Evolutionary conservation across 2,888 invertebrate genomes (phyloP).

Genomic region (Anaspis maculata): DNA sequence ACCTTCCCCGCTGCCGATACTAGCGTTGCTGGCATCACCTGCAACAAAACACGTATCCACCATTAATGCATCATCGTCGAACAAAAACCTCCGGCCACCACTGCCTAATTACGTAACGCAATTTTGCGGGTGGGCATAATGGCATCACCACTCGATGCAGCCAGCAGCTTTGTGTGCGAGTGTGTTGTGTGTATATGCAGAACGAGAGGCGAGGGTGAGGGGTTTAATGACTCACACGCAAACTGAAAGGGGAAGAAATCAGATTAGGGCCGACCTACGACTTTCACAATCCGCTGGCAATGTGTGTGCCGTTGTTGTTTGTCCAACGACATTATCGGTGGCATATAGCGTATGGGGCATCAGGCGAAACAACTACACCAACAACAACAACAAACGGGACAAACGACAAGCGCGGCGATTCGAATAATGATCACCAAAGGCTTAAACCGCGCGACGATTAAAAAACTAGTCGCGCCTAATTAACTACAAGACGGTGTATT

Average conservation of each 20-base stretch:
- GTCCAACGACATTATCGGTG: conserved; percentile 5
- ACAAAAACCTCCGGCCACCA: conserved; percentile 9
- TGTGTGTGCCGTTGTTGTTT: conserved; percentile 22
- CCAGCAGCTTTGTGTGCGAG: conserved; percentile 15
- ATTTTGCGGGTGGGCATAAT: conserved; percentile 42
- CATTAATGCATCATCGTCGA: conserved; percentile 8
- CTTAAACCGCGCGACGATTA: no score
- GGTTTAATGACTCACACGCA: conserved; percentile 43
- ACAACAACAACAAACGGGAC: no score
- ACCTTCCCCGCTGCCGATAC: conserved; percentile 97
- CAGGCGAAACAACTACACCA: no score
- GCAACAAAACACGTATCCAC: conserved; percentile 39
- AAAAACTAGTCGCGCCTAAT: no score
- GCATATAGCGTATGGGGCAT: no score
- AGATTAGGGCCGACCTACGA: conserved; percentile 40
- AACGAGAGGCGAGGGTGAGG: conserved; percentile 37
- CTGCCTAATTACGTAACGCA: conserved; percentile 37
- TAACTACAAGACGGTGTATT: no score
- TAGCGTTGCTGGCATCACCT: conserved; percentile 97
- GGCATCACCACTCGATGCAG: conserved; percentile 38
- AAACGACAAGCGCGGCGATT: no score
- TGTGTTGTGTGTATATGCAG: conserved; percentile 20
- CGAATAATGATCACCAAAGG: no score
- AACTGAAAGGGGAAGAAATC: conserved; percentile 42
- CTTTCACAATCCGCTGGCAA: conserved; percentile 30